Evolutionary conservation across 2,797 vertebrate genomes (phyloP), one percentile per base, ranked within the genome.

Genomic region (Acanthurus leucopareius): DNA sequence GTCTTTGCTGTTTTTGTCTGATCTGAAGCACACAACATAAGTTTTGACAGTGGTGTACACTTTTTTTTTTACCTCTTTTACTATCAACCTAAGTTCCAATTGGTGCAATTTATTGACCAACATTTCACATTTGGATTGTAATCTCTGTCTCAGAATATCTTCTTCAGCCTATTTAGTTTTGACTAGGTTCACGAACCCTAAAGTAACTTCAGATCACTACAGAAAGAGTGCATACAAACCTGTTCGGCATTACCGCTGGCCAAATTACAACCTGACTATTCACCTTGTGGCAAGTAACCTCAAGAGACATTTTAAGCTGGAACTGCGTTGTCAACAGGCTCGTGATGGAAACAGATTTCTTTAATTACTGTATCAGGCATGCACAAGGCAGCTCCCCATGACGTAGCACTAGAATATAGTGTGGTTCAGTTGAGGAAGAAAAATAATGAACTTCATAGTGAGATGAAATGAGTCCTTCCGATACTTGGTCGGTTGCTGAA

Each of bases 381-480:
- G 28, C 53, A 38, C 65, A 44, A 78, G 60, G 70, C 47, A 54
- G 62, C 32, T 59, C 35, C 44, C 20, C n/a, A 64, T 44, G 57
- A 44, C 28, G 4, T n/a, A 15, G 25, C 16, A 59, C 38, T 47
- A 19, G 9, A 82, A 74, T 72, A 22, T 68, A 62, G 28, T 82
- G 70, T 51, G 62, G 60, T 77, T 87, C 51, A 75, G 54, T 66
- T 66, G 47, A 82, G 65, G 51, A 74, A 69, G 40, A 75, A 70
- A 84, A 77, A 35, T 42, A 61, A 86, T 88, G 68, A 82, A 61
- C 73, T 81, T 86, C 70, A 81, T 59, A 42, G 35, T 61, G 71
- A 77, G 79, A 86, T 88, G 63, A 86, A 91, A 84, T 65, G 68
- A 87, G 73, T 73, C 62, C 49, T 69, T 75, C 68, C 69, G 69